Conservation (phyloP, 2,888 invertebrate species). For the Chaetogeoica ovagalla region DNA sequence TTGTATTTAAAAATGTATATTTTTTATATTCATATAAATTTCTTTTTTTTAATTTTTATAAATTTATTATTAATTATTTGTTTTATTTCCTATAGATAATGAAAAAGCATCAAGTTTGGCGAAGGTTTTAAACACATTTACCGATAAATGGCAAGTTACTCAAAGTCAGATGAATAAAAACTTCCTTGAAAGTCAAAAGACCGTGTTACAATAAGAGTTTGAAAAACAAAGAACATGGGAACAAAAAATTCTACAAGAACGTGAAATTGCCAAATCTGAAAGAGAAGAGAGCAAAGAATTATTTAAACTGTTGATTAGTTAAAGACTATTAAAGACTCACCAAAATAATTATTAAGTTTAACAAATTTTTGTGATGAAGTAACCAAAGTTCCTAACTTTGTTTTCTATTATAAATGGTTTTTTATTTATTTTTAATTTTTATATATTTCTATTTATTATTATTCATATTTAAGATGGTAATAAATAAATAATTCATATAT, state of each 20-base stretch:
- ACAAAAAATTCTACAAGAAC: constrained; percentile 7
- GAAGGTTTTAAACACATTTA: constrained; percentile 18
- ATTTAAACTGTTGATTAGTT: constrained; percentile 2
- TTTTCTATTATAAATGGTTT: too few species aligned
- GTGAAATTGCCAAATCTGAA: constrained; percentile 9
- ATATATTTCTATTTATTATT: constrained; percentile 9
- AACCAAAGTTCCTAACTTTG: constrained; percentile 17
- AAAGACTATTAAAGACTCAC: constrained; percentile 22
- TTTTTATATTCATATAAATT: constrained; percentile 1
- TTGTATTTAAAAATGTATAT: too few species aligned
- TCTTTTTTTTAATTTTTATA: background rate
- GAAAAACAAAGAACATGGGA: constrained; percentile 10
- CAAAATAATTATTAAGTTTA: constrained; percentile 13
- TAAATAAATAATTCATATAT: background rate
- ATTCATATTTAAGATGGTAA: background rate
- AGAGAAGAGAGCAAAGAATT: background rate
- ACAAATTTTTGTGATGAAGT: background rate
- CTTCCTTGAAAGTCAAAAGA: constrained; percentile 6
- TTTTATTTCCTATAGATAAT: constrained; percentile 26
- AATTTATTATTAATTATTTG: constrained; percentile 19
- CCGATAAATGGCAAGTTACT: constrained; percentile 3
- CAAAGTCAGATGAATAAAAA: constrained; percentile 10
- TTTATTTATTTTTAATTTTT: constrained; percentile 7
- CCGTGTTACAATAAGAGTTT: constrained; percentile 1
- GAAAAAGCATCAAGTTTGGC: constrained; percentile 7